Evolutionary conservation across 1,140 invertebrate species (phyloP).

Genomic region (Lordiphosa mommai): DNA sequence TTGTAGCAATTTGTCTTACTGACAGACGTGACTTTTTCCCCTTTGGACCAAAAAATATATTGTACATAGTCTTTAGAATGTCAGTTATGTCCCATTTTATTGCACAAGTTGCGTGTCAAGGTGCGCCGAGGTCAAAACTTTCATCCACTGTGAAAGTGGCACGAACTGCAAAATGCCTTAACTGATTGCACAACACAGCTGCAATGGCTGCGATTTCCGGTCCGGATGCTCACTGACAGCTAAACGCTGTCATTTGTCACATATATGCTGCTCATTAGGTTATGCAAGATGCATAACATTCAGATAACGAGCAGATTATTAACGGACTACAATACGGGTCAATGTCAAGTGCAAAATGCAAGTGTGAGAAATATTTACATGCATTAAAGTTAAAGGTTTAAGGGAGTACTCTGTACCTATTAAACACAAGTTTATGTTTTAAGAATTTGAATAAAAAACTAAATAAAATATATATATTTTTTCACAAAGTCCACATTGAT

Average conservation of each 20-base stretch:
- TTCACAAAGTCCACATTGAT: too few relatives aligned
- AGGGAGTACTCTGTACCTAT: too few relatives aligned
- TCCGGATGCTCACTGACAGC: conserved; percentile 17
- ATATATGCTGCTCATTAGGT: conserved; percentile 49
- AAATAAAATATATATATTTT: not conserved
- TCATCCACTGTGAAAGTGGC: conserved; percentile 29
- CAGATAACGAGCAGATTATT: conserved; percentile 39
- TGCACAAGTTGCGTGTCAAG: conserved; percentile 40
- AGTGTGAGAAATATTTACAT: not conserved
- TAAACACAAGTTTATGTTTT: too few relatives aligned
- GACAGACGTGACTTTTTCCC: conserved; percentile 61
- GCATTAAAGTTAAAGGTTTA: not conserved
- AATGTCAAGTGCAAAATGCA: conserved; percentile 53
- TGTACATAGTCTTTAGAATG: not conserved
- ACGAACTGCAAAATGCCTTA: conserved; percentile 5
- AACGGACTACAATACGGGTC: conserved; percentile 23
- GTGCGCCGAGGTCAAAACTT: conserved; percentile 56
- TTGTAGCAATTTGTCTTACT: conserved; percentile 71
- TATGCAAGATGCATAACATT: conserved; percentile 41
- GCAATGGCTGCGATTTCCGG: conserved; percentile 46
- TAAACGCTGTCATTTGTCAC: conserved; percentile 36
- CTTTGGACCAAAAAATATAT: conserved; percentile 9
- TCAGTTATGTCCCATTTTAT: not conserved
- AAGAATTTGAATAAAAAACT: not conserved
- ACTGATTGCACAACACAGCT: conserved; percentile 61